Evolutionary conservation across 1,140 invertebrate species (phyloP), one percentile per base, ranked within the genome.

Genomic region (Drosophila sturtevanti): DNA sequence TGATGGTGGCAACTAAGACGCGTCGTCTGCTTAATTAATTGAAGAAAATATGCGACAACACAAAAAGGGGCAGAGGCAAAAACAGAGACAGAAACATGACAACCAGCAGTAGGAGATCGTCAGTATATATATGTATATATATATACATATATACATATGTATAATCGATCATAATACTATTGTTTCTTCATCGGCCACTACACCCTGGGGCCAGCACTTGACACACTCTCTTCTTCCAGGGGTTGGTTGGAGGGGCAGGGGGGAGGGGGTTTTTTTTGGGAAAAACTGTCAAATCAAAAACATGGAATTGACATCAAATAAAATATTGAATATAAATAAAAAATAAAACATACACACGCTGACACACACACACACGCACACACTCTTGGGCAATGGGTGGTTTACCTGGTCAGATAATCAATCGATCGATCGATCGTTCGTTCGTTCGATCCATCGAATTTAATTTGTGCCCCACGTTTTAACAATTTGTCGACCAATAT

Each of bases 1-100:
- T 34, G 52, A 38, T 31, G 37, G 55, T 38, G 63, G 59, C 60
- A 75, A 75, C 68, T 35, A 72, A 76, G 64, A 68, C 72, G 73
- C 69, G 73, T 68, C 69, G 73, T 68, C 69, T 72, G 69, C 69
- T 70, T 65, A 72, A 72, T 76, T 72, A 76, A 76, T 72, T 72
- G 52, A 76, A 76, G 18, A 18, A 68, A 63, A 59, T 55, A 63
- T 55, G 51, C 67, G 61, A 56, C 54, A 56, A 65, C 16, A 55
- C n/a, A n/a, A n/a, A n/a, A 66, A 61, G 63, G 41, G 54, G 24
- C 54, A 56, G 27, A 56, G 54, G 4, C 27, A 56, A 27, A 54
- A 22, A 54, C 18, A 52, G 22, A 48, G 6, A 48, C 38, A 21
- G 51, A 38, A 51, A 60, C 22, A 31, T 16, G 41, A 48, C 41